Conservation (phyloP, 2,113 vertebrate species). For the Fregetta grallaria region DNA sequence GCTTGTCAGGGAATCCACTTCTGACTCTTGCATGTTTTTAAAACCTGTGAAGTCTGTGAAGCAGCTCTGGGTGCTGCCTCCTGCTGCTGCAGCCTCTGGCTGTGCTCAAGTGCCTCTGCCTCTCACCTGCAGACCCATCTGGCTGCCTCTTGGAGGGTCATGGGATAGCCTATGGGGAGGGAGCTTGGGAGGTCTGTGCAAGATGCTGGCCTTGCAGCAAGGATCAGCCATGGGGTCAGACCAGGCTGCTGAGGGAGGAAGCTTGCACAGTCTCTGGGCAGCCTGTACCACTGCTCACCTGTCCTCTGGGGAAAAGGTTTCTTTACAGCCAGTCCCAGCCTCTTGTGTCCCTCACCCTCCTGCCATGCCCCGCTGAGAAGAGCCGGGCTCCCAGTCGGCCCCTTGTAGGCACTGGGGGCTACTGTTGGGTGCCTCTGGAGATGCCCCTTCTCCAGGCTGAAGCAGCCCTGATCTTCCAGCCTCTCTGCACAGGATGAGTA, state of each 20-base stretch:
- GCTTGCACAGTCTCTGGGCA: not conserved
- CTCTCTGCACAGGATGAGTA: not conserved
- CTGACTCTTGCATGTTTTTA: not conserved
- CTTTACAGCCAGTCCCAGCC: not conserved
- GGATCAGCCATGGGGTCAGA: not conserved
- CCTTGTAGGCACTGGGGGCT: not conserved
- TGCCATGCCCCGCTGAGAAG: not conserved
- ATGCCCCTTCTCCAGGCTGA: not conserved
- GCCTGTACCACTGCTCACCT: not conserved
- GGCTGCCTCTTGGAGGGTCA: not conserved
- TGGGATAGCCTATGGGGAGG: not conserved
- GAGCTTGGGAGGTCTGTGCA: not conserved
- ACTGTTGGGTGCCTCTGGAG: not conserved
- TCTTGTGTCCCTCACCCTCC: too few species aligned
- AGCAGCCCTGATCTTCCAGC: not conserved
- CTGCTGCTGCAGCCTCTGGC: not conserved
- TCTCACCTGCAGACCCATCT: not conserved
- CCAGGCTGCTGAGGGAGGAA: not conserved
- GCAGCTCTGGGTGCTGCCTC: not conserved
- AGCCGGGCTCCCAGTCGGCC: rapidly evolving
- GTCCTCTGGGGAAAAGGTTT: not conserved
- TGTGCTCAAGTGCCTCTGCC: not conserved
- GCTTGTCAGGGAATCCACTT: not conserved
- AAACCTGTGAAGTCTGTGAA: not conserved
- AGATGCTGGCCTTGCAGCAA: not conserved